A percentile compares a stretch with the other conserved stretches of the same genome.
phyloP scores from a whole-genome alignment of 2,888 invertebrate genomes.

The Drosophila nr. medialis region DNA sequence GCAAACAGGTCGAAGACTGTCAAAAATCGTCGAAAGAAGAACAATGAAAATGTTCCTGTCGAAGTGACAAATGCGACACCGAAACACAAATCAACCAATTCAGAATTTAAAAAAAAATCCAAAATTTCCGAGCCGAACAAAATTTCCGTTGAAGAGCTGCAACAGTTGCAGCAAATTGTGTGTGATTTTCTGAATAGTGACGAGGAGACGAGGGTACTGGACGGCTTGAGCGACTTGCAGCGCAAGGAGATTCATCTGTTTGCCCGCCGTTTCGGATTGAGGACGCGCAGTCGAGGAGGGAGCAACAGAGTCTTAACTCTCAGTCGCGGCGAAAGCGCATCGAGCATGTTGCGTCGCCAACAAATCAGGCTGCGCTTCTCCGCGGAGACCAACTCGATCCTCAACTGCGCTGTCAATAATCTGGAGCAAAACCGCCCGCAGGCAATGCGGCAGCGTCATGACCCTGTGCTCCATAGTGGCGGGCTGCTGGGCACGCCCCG shows the following conservation, averaged over 20 bases:
- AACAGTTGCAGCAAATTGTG: conserved; percentile 56
- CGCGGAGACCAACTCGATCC: neutral
- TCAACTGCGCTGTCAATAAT: neutral
- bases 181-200: conserved; percentile 66
- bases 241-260: conserved; percentile 76
- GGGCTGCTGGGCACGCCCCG: conserved; percentile 47
- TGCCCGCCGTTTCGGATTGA: conserved; percentile 66
- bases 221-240: conserved; percentile 56
- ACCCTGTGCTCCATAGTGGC: neutral
- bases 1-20: neutral
- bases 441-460: neutral
- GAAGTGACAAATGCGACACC: neutral
- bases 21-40: conserved; percentile 12
- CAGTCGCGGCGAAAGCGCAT: conserved; percentile 31
- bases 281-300: conserved; percentile 61
- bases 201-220: conserved; percentile 49
- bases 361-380: neutral
- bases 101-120: conserved; percentile 5
- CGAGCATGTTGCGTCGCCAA: neutral
- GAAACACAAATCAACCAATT: conserved; percentile 17
- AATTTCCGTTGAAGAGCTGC: conserved; percentile 11
- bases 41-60: neutral
- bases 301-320: conserved; percentile 70
- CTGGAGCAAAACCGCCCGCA: no score
- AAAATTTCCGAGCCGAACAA: neutral